A percentile compares a stretch with the other conserved stretches of the same genome.
Evolutionary conservation across 2,888 invertebrate species (phyloP).

Genomic region (Chrysomela aeneicollis): DNA sequence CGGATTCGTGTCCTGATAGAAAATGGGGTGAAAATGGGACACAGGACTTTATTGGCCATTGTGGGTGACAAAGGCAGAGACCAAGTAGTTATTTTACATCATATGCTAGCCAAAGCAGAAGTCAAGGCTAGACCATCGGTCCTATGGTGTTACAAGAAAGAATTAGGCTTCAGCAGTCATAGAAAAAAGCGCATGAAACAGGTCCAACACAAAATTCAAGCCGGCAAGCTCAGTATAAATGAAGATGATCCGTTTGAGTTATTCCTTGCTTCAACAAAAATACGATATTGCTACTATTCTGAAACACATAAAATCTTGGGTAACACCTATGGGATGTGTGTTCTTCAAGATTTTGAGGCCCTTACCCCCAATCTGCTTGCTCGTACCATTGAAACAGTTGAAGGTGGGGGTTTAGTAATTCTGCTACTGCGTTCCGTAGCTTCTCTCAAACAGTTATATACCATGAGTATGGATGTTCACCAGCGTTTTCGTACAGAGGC

Average conservation of each 20-base stretch:
- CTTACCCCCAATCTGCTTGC: slow-evolving; percentile 96
- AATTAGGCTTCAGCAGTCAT: slow-evolving; percentile 72
- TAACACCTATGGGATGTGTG: slow-evolving; percentile 87
- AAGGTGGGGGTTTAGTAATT: slow-evolving; percentile 83
- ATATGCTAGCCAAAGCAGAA: slow-evolving; percentile 94
- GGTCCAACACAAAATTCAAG: slow-evolving; percentile 82
- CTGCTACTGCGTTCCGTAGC: slow-evolving; percentile 84
- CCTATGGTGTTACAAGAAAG: slow-evolving; percentile 98
- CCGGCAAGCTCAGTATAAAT: slow-evolving; percentile 86
- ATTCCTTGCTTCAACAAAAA: slow-evolving; percentile 94
- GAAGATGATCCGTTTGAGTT: slow-evolving; percentile 97
- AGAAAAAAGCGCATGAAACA: slow-evolving; percentile 91
- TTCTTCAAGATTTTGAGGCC: slow-evolving; percentile 90
- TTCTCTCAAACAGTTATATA: slow-evolving; percentile 92
- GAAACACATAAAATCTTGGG: slow-evolving; percentile 98
- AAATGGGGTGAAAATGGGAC: slow-evolving; percentile 91
- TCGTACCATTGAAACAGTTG: slow-evolving; percentile 96
- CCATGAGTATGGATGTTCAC: slow-evolving; percentile 99
- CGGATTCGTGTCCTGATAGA: slow-evolving; percentile 95
- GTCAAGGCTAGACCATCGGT: slow-evolving; percentile 93
- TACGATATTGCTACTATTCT: slow-evolving; percentile 95
- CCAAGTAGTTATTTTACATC: slow-evolving; percentile 97
- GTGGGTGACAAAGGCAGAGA: slow-evolving; percentile 96
- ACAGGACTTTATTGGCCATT: slow-evolving; percentile 92
- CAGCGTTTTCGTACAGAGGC: slow-evolving; percentile 94